phyloP scores from a whole-genome alignment of 2,797 vertebrate genomes.

The Falco concolor region DNA sequence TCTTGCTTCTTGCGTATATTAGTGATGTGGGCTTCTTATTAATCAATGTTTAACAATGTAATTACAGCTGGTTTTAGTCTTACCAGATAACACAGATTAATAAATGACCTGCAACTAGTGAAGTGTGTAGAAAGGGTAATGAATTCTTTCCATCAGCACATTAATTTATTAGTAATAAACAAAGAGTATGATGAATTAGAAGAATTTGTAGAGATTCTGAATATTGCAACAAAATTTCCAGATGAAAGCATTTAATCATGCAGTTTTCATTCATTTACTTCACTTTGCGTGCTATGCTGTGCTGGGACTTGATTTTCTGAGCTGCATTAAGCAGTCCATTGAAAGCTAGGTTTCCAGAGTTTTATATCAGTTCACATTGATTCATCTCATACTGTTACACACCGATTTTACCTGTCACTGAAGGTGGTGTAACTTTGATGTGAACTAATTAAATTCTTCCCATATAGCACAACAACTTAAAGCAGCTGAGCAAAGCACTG shows the following conservation, averaged over 20 bases:
- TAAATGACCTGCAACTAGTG: slow-evolving; percentile 89
- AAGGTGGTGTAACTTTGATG: slow-evolving; percentile 42
- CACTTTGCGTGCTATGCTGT: slow-evolving; percentile 54
- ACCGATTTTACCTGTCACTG: slow-evolving; percentile 12
- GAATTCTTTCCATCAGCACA: slow-evolving; percentile 79
- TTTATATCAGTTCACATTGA: slow-evolving; percentile 30
- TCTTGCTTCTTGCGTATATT: slow-evolving; percentile 77
- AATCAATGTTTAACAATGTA: slow-evolving; percentile 92
- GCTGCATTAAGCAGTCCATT: slow-evolving; percentile 37
- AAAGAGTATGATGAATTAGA: slow-evolving; percentile 78
- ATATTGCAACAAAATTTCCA: slow-evolving; percentile 76
- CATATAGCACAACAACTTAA: slow-evolving; percentile 15
- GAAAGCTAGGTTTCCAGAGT: slow-evolving; percentile 16
- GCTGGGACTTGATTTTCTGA: slow-evolving; percentile 53
- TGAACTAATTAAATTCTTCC: slow-evolving; percentile 42
- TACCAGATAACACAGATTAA: slow-evolving; percentile 90
- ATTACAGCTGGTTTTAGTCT: slow-evolving; percentile 87
- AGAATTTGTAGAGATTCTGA: slow-evolving; percentile 74
- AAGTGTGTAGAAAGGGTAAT: slow-evolving; percentile 84
- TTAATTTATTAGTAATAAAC: slow-evolving; percentile 84
- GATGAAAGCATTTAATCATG: slow-evolving; percentile 78
- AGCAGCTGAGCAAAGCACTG: background rate
- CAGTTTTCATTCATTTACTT: slow-evolving; percentile 72
- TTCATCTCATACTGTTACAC: slow-evolving; percentile 21
- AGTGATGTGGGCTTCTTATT: slow-evolving; percentile 84